Conservation (phyloP, 2,888 invertebrate genomes). For the Phortica okadai region DNA sequence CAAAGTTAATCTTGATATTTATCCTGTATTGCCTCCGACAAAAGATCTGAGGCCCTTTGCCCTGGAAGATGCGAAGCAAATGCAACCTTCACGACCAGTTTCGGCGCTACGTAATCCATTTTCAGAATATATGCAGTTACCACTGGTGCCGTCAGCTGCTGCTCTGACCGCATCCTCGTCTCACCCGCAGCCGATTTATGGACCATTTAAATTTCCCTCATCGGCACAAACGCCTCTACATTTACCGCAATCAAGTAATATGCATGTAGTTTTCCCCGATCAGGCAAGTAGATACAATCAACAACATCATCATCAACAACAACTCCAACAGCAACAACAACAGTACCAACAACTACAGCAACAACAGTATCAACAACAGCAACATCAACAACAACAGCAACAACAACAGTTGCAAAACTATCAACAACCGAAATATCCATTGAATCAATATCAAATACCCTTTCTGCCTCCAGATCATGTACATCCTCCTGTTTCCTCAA, state of each 20-base stretch:
- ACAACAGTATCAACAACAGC: slow-evolving; percentile 45
- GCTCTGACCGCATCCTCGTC: slow-evolving; percentile 48
- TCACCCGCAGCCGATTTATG: slow-evolving; percentile 50
- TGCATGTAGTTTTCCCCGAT: slow-evolving; percentile 56
- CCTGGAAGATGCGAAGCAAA: slow-evolving; percentile 60
- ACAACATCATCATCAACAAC: slow-evolving; percentile 54
- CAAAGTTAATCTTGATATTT: slow-evolving; percentile 82
- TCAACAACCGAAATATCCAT: slow-evolving; percentile 51
- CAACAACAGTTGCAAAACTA: slow-evolving; percentile 45
- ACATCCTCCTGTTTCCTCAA: slow-evolving; percentile 34
- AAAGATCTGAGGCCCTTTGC: slow-evolving; percentile 56
- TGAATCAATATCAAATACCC: slow-evolving; percentile 51
- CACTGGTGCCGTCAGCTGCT: slow-evolving; percentile 51
- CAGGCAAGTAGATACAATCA: slow-evolving; percentile 58
- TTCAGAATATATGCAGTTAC: slow-evolving; percentile 54
- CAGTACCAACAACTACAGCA: slow-evolving; percentile 44
- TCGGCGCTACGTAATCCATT: slow-evolving; percentile 65
- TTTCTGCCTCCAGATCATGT: slow-evolving; percentile 54
- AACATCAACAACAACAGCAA: slow-evolving; percentile 43
- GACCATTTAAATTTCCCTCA: slow-evolving; percentile 65
- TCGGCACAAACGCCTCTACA: slow-evolving; percentile 45
- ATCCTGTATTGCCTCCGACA: slow-evolving; percentile 77
- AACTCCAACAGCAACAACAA: slow-evolving; percentile 40
- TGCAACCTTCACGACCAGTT: slow-evolving; percentile 65
- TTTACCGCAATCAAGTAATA: slow-evolving; percentile 48